A percentile compares a stretch with the other conserved stretches of the same genome.
phyloP scores from a whole-genome alignment of 2,888 invertebrate genomes.

The Epinotia brunnichana region DNA sequence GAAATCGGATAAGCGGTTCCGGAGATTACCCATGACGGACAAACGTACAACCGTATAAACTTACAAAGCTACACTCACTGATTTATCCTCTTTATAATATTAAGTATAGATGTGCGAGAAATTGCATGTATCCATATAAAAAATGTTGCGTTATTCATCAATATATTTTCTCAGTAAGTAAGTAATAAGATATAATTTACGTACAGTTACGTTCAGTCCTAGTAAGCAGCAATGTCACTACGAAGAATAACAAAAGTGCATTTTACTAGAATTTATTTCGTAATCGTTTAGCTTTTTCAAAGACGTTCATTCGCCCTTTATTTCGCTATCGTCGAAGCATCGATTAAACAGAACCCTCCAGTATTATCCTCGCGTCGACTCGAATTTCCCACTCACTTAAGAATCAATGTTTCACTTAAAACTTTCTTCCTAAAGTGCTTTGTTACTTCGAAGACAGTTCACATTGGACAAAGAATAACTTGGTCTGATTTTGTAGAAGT shows the following conservation, averaged over 20 bases:
- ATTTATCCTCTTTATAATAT: no score
- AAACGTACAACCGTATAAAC: no score
- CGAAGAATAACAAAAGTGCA: background rate
- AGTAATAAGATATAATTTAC: no score
- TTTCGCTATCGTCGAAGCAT: conserved; percentile 2
- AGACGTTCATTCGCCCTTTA: background rate
- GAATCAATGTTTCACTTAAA: conserved; percentile 64
- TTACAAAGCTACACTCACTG: no score
- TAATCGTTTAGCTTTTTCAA: background rate
- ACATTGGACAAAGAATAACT: conserved; percentile 50
- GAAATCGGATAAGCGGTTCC: no score
- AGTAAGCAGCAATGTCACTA: background rate
- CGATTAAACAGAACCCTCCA: conserved; percentile 30
- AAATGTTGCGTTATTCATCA: no score
- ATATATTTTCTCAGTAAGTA: no score
- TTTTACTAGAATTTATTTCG: background rate
- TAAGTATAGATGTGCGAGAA: no score
- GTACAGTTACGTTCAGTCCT: no score
- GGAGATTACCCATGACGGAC: no score
- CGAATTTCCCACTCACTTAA: conserved; percentile 59
- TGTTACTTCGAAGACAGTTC: conserved; percentile 52
- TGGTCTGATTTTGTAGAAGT: conserved; percentile 15
- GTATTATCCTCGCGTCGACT: conserved; percentile 47
- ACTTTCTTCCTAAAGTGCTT: conserved; percentile 58
- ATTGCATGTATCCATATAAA: no score